These are phyloP conservation scores for Caenorhabditis sp. DNA, from an alignment of 2,888 invertebrate species.

Conservation along the genomic window DNA sequence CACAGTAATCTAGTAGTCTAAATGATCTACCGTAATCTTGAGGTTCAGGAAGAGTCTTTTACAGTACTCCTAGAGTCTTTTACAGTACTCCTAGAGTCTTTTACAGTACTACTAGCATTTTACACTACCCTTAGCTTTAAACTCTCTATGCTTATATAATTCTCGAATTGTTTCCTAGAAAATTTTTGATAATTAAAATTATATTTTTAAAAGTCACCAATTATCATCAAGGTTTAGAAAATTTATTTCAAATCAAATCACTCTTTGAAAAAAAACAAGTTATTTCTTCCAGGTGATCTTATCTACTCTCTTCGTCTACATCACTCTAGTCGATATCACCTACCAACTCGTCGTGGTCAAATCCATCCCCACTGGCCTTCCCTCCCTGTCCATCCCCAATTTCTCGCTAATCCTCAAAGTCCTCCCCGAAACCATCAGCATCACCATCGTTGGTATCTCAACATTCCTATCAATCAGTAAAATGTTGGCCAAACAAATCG, in stretches of 20 bases:
- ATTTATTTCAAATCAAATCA: too few relatives aligned
- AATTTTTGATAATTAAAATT: not conserved
- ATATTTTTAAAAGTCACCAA: not conserved
- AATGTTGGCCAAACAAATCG: constrained; percentile 73
- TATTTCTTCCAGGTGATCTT: not conserved
- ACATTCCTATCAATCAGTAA: constrained; percentile 74
- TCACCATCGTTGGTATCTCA: constrained; percentile 73
- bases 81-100: too few relatives aligned
- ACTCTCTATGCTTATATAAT: too few relatives aligned
- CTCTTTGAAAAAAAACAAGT: too few relatives aligned
- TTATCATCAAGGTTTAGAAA: too few relatives aligned
- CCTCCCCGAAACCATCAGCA: constrained; percentile 71
- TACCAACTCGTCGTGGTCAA: constrained; percentile 13
- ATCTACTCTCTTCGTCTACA: not conserved
- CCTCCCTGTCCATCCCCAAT: constrained; percentile 53
- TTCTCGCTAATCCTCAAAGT: constrained; percentile 55
- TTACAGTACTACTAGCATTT: too few relatives aligned
- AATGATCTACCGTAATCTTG: too few relatives aligned
- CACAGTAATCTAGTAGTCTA: too few relatives aligned
- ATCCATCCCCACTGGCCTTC: constrained; percentile 72
- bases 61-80: too few relatives aligned
- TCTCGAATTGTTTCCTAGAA: too few relatives aligned
- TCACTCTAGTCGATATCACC: constrained; percentile 11
- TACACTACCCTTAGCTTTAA: too few relatives aligned
- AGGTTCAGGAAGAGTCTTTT: too few relatives aligned